Percentiles rank a stretch among this genome's conserved stretches.
phyloP scores from a whole-genome alignment of 1,140 invertebrate species.

The Pentalonia nigronervosa region DNA sequence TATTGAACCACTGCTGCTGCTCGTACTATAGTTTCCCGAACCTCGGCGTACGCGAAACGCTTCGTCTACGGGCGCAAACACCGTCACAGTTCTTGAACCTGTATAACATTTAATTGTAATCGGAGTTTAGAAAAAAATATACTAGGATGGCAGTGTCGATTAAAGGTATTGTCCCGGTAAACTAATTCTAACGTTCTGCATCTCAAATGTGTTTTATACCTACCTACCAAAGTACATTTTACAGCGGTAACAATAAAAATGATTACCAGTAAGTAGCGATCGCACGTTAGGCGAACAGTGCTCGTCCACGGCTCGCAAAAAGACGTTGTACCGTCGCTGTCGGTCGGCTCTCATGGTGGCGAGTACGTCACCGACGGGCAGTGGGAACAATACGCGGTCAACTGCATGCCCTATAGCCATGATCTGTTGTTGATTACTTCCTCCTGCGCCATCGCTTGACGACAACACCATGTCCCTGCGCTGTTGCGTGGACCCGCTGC shows the following conservation, averaged over 20 bases:
- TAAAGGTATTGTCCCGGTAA: not conserved
- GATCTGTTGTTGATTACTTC: slow-evolving; percentile 64
- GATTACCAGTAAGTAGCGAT: slow-evolving; percentile 74
- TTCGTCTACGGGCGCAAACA: slow-evolving; percentile 84
- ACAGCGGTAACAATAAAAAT: not conserved
- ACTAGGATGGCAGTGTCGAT: not conserved
- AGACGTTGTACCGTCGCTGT: slow-evolving; percentile 78
- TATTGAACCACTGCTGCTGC: not conserved
- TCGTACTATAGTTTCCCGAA: not conserved
- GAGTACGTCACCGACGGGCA: slow-evolving; percentile 82
- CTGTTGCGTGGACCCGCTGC: not conserved
- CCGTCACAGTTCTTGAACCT: slow-evolving; percentile 82
- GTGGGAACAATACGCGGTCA: slow-evolving; percentile 86
- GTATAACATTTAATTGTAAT: slow-evolving; percentile 54
- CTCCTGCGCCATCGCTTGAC: not conserved
- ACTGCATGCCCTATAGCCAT: slow-evolving; percentile 86
- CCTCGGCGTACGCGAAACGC: slow-evolving; percentile 75
- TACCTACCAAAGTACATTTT: not conserved
- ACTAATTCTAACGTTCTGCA: not conserved
- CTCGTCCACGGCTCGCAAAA: slow-evolving; percentile 73
- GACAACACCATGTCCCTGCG: slow-evolving; percentile 24
- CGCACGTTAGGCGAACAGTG: slow-evolving; percentile 74
- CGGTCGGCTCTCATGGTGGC: slow-evolving; percentile 83
- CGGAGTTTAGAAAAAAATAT: not conserved
- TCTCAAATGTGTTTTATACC: not conserved